phyloP scores from a whole-genome alignment of 2,888 invertebrate species.

The Drosophila acutilabella region DNA sequence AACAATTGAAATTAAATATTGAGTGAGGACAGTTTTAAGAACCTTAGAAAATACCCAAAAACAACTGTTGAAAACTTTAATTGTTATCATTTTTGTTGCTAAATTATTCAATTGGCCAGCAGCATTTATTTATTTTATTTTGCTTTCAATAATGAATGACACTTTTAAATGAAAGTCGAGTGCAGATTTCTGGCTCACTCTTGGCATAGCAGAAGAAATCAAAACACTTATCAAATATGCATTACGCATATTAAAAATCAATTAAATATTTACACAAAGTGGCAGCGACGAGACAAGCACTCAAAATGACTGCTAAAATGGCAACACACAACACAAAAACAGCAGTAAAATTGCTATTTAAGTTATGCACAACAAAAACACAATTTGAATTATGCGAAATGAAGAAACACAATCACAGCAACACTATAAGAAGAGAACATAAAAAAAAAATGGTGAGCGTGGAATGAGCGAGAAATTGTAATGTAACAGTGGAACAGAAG shows the following conservation, averaged over 20 bases:
- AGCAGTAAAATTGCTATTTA: constrained; percentile 29
- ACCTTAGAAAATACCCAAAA: neutral
- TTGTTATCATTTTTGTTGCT: constrained; percentile 2
- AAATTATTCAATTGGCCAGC: constrained; percentile 18
- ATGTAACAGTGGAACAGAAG: constrained; percentile 63
- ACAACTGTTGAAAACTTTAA: constrained; percentile 8
- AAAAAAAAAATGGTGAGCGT: constrained; percentile 2
- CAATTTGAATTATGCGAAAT: constrained; percentile 45
- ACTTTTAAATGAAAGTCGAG: constrained; percentile 29
- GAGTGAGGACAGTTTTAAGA: neutral
- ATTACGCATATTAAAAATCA: constrained; percentile 76
- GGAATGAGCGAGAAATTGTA: constrained; percentile 50
- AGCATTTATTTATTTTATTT: neutral
- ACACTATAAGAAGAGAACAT: neutral
- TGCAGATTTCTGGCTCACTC: constrained; percentile 2
- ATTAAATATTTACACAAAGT: constrained; percentile 75
- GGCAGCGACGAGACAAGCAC: constrained; percentile 37
- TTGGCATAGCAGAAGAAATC: constrained; percentile 23
- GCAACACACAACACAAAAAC: constrained; percentile 14
- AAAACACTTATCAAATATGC: constrained; percentile 68
- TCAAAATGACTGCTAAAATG: constrained; percentile 51
- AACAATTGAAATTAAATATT: neutral
- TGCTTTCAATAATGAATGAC: constrained; percentile 25
- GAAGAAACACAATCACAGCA: constrained; percentile 19
- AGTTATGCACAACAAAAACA: constrained; percentile 35